These are phyloP conservation scores for Rotaria macrura DNA, from an alignment of 2,888 invertebrate genomes.

Conservation along the genomic window DNA sequence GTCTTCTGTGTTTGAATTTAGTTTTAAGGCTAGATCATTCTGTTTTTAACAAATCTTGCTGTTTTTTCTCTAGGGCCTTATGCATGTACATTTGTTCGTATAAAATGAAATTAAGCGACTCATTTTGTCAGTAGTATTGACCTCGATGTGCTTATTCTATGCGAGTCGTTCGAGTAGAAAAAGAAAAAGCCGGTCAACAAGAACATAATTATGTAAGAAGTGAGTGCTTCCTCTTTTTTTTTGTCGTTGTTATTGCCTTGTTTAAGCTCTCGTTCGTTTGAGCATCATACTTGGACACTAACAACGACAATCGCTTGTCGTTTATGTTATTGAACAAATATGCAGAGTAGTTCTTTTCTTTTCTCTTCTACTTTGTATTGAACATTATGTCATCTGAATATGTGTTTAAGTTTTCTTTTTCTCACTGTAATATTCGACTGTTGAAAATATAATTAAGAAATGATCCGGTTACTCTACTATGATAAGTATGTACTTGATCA, in stretches of 20 bases:
- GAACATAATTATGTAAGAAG: not conserved
- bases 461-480: not conserved
- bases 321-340: no score
- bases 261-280: no score
- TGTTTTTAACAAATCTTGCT: not conserved
- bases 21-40: not conserved
- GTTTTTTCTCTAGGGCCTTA: no score
- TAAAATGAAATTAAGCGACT: not conserved
- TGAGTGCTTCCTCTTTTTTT: conserved; percentile 1
- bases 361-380: no score
- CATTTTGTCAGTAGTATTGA: not conserved
- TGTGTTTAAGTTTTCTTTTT: no score
- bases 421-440: no score
- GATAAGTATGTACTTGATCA: not conserved
- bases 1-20: not conserved
- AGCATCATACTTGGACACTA: no score
- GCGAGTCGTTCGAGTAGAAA: not conserved
- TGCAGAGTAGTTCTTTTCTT: no score
- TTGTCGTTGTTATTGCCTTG: not conserved
- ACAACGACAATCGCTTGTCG: no score
- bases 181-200: not conserved
- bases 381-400: no score
- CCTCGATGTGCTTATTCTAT: not conserved
- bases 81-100: not conserved
- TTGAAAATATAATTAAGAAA: not conserved